These are phyloP conservation scores for Paracentrotus lividus DNA, from an alignment of 53 echinoderm and acorn worm species.

Conservation along the genomic window DNA sequence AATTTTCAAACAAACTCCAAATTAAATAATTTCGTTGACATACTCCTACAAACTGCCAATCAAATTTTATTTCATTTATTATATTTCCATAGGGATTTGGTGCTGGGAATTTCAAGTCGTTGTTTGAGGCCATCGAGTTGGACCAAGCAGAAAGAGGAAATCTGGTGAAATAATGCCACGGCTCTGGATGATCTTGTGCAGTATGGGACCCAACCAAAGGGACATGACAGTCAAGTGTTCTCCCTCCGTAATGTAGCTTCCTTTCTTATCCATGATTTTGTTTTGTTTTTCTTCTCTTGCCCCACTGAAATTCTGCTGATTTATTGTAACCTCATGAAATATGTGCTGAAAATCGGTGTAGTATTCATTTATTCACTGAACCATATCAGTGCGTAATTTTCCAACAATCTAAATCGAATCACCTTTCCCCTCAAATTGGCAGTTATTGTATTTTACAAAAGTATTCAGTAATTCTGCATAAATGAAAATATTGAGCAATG, in stretches of 20 bases:
- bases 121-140: conserved; percentile 94
- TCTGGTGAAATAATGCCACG: conserved; percentile 47
- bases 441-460: too few species aligned
- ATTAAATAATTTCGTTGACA: too few species aligned
- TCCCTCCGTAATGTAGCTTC: not conserved
- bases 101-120: conserved; percentile 97
- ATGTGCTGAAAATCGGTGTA: not conserved
- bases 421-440: too few species aligned
- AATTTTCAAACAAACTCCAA: too few species aligned
- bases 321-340: not conserved
- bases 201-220: not conserved
- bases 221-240: not conserved
- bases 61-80: not conserved
- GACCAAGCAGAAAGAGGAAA: conserved; percentile 90
- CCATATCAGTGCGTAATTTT: not conserved
- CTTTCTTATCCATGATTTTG: not conserved
- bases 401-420: too few species aligned
- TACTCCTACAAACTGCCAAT: too few species aligned
- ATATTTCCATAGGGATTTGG: conserved; percentile 87
- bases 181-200: not conserved
- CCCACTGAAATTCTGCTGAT: not conserved
- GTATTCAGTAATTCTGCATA: too few species aligned
- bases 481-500: too few species aligned
- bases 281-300: not conserved
- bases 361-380: not conserved